phyloP scores from a whole-genome alignment of 2,113 vertebrate species.

The Dinomys branickii region DNA sequence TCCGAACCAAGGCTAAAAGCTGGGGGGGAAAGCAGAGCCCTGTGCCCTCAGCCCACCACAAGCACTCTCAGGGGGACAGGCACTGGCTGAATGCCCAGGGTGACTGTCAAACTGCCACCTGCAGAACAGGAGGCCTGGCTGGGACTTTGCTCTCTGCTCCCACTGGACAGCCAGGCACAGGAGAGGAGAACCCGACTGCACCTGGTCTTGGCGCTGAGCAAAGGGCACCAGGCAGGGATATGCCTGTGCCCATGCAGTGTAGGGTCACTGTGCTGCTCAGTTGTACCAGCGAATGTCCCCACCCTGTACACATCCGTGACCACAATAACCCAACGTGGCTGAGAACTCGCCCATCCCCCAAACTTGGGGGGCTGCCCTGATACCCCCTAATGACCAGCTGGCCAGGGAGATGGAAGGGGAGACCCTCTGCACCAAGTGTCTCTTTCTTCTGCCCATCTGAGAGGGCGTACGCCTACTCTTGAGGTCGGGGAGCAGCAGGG shows the following conservation, averaged over 20 bases:
- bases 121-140: too few relatives aligned
- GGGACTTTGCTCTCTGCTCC: background rate
- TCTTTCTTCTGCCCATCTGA: background rate
- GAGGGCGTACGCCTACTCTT: background rate
- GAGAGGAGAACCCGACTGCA: background rate
- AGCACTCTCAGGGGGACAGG: background rate
- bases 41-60: background rate
- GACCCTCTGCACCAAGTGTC: background rate
- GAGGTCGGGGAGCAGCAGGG: background rate
- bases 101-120: background rate
- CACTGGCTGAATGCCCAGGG: background rate
- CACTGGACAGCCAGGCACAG: accelerated
- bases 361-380: background rate
- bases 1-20: background rate
- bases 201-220: background rate
- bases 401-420: background rate
- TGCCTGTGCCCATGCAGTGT: accelerated
- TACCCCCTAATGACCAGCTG: background rate
- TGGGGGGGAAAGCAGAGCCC: background rate
- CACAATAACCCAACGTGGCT: accelerated
- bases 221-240: background rate
- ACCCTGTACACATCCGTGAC: background rate
- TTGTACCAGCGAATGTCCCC: background rate
- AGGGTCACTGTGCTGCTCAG: accelerated
- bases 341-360: background rate